Evolutionary conservation across 2,113 vertebrate species (phyloP), one percentile per base, ranked within the genome.

Genomic region (Zeus faber): DNA sequence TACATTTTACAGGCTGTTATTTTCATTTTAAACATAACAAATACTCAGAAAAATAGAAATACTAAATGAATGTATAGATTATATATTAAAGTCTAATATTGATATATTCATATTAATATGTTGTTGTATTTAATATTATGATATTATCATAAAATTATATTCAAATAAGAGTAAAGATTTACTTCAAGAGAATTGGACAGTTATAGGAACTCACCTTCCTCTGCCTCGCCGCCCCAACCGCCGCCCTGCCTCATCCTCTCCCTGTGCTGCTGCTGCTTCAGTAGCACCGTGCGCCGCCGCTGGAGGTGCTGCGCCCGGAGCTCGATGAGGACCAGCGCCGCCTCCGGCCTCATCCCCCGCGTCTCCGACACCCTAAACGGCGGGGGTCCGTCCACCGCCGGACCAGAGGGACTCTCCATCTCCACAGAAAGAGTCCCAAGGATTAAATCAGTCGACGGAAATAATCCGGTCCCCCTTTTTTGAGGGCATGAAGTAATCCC

Each of bases 281-380:
- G 25, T 23, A 87, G 67, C 0, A 85, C 1, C 23, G 26, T 18
- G 0, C 3, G 49, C 3, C 84, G 58, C 59, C 35, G 62, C 1
- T 66, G 7, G 22, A 89, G 85, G 27, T 81, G 54, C 29, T 73
- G 45, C 0, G 62, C 58, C 37, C 78, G 75, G 3, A 37, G 47
- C 23, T 65, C 16, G 1, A 83, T 67, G 25, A 24, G 1, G 16
- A 1, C 26, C 51, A 60, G 17, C 0, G 11, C 25, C 1, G 23
- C 7, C 25, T 60, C 11, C 9, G 33, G 33, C 33, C 2, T n/a
- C 3, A 4, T 9, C 33, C 13, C 4, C 11, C 33, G 6, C 6
- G 13, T 11, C 2, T 37, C 13, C 1, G 13, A 33, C 2, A 2
- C 29, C 29, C 11, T 31, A 31, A 31, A n/a, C n/a, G n/a, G n/a